Evolutionary conservation across 2,888 invertebrate genomes (phyloP), one percentile per base, ranked within the genome.

Genomic region (Cephus spinipes): DNA sequence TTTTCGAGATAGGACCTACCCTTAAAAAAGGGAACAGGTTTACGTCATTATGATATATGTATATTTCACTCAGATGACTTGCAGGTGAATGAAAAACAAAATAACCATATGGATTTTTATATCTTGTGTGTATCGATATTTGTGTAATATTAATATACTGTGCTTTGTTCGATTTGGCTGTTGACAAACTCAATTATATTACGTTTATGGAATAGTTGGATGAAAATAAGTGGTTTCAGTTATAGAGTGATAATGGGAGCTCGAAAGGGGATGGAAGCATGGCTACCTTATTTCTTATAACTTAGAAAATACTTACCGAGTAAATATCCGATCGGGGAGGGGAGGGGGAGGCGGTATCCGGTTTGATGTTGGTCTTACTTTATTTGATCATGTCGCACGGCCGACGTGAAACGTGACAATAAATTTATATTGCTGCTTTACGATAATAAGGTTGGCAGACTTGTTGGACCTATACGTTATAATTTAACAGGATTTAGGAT

Each of bases 381-480:
- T 69, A 33, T 34, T 75, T 69, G n/a, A 34, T 33, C 34, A 15
- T 11, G 55, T 55, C 55, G 23, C 23, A 55, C 2, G 55, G 9
- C 23, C 55, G 55, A 55, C 55, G 35, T 74, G 69, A 85, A 85
- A 84, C 85, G 84, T 87, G 87, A 86, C 90, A 86, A 90, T 90
- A 90, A 90, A 90, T 90, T 90, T 90, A 90, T 90, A 90, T 90
- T 87, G 89, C 88, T 86, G 85, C 86, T 88, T 89, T 87, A 88
- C 87, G 89, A 86, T 88, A 88, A 90, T 90, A 88, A 90, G 87
- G 85, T 81, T 77, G 81, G 40, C 15, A 40, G 40, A 15, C 40
- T 40, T 40, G 40, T 79, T 81, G 84, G 84, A 81, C 84, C 87
- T 86, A 89, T 89, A 86, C 85, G 86, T 87, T 89, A 87, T 87